A percentile compares a stretch with the other conserved stretches of the same genome.
Conservation (phyloP, 2,797 vertebrate genomes). For the Fringilla coelebs region DNA sequence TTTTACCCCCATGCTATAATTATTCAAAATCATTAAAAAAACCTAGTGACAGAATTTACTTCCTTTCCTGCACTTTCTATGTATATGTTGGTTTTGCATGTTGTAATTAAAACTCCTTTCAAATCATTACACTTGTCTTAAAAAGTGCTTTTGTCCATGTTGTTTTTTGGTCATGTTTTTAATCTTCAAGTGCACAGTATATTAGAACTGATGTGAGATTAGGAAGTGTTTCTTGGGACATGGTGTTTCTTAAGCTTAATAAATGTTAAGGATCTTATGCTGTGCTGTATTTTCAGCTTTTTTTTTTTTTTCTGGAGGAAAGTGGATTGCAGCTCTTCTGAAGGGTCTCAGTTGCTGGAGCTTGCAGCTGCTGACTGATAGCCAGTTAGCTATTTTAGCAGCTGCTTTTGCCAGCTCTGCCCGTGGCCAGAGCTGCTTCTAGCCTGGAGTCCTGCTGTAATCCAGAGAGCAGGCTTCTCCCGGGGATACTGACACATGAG, state of each 20-base stretch:
- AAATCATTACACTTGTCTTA: neutral
- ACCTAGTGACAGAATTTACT: neutral
- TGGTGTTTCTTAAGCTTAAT: neutral
- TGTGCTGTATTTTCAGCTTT: neutral
- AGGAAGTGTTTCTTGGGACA: neutral
- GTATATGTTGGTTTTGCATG: neutral
- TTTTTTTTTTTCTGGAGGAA: neutral
- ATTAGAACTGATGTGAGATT: neutral
- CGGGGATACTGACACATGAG: slow-evolving; percentile 36
- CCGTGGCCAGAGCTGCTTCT: neutral
- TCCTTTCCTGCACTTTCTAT: neutral
- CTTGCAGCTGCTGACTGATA: slow-evolving; percentile 34
- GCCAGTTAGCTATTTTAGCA: slow-evolving; percentile 30
- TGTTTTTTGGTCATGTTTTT: neutral
- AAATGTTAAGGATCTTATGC: neutral
- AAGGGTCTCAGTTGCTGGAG: neutral
- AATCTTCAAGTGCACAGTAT: neutral
- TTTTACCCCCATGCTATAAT: neutral
- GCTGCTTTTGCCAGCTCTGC: slow-evolving; percentile 3
- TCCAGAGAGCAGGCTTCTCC: neutral
- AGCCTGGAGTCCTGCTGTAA: neutral
- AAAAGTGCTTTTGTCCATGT: neutral
- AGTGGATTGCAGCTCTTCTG: neutral
- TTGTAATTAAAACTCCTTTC: neutral
- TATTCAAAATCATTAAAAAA: neutral